These are phyloP conservation scores for Muscina levida DNA, from an alignment of 2,888 invertebrate genomes.

Conservation along the genomic window DNA sequence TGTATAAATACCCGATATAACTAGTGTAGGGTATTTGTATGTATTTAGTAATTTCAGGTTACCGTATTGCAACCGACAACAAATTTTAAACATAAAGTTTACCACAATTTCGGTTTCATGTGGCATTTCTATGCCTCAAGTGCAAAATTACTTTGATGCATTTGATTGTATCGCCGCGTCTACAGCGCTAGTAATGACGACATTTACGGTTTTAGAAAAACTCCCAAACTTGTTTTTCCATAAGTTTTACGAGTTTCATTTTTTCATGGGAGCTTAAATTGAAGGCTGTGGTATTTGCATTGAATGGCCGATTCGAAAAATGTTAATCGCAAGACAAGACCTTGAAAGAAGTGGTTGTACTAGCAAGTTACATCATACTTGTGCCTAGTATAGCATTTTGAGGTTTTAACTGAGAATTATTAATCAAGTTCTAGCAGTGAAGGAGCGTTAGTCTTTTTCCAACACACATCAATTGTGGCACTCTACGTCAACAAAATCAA, in stretches of 20 bases:
- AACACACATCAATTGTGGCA: background rate
- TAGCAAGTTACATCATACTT: no score
- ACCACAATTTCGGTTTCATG: no score
- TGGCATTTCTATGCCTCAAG: background rate
- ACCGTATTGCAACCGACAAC: no score
- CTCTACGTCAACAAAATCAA: background rate
- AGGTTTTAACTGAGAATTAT: no score
- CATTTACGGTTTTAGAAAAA: slow-evolving; percentile 32
- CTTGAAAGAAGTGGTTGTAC: slow-evolving; percentile 37
- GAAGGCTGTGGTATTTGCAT: background rate
- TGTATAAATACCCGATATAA: no score
- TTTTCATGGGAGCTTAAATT: background rate
- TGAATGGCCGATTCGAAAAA: background rate
- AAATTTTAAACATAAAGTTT: no score
- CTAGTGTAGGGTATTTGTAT: no score
- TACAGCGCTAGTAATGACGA: background rate
- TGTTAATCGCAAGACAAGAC: slow-evolving; percentile 1
- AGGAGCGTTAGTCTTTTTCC: no score
- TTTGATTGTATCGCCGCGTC: background rate
- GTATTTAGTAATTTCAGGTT: no score
- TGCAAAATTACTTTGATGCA: background rate
- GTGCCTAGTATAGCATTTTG: no score
- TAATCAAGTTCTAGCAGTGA: no score
- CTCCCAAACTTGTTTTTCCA: slow-evolving; percentile 21
- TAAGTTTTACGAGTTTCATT: background rate